phyloP scores from a whole-genome alignment of 2,888 invertebrate species.

The Ganaspis brasiliensis region DNA sequence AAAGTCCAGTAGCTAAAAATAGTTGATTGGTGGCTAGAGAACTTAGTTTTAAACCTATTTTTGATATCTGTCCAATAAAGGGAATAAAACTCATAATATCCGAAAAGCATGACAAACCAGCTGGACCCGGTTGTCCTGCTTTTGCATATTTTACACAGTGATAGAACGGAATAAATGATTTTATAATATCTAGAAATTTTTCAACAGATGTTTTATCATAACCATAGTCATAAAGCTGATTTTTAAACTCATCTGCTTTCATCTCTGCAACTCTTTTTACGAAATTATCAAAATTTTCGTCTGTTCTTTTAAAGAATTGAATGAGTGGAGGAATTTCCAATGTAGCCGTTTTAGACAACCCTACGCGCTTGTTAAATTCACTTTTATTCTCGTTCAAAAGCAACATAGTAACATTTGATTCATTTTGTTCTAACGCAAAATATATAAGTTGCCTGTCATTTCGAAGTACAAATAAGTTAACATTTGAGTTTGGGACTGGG shows the following conservation, averaged over 20 bases:
- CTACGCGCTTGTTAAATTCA: not conserved
- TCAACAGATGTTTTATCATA: not conserved
- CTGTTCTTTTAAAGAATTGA: not conserved
- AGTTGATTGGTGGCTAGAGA: not conserved
- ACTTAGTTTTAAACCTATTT: not conserved
- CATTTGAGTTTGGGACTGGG: not conserved
- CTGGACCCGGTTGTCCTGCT: not conserved
- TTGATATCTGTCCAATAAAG: not conserved
- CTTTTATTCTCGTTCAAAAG: not conserved
- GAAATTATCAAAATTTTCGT: too few species aligned
- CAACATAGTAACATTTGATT: not conserved
- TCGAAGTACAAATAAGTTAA: not conserved
- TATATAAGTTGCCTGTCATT: not conserved
- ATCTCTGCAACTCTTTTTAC: not conserved
- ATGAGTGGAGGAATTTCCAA: not conserved
- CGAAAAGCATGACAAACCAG: not conserved
- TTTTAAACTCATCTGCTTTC: not conserved
- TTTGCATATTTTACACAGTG: not conserved
- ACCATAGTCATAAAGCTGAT: not conserved
- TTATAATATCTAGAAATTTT: not conserved
- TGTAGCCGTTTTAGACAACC: not conserved
- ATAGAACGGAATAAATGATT: not conserved
- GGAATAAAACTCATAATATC: not conserved
- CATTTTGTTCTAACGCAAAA: not conserved
- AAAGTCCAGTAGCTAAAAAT: not conserved